Conservation (phyloP, 2,888 invertebrate species). For the Plusia festucae region DNA sequence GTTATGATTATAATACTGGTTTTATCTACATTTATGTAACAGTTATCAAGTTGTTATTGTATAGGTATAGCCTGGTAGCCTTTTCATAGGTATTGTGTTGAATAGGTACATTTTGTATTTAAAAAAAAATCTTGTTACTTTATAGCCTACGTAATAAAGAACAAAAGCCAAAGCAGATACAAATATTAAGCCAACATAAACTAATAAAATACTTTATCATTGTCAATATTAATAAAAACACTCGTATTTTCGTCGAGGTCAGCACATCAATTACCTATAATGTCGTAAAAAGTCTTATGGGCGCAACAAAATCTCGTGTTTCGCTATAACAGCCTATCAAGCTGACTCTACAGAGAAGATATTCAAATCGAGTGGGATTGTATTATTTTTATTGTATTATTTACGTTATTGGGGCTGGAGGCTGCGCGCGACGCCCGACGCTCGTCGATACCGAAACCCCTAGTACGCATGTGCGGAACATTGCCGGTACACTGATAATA, state of each 20-base stretch:
- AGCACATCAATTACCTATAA: slow-evolving; percentile 66
- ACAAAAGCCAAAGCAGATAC: not conserved
- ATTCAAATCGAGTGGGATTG: slow-evolving; percentile 81
- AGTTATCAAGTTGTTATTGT: not conserved
- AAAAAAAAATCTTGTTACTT: not conserved
- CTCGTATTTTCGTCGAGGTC: slow-evolving; percentile 59
- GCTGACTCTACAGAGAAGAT: slow-evolving; percentile 62
- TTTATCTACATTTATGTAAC: not conserved
- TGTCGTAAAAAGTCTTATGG: slow-evolving; percentile 65
- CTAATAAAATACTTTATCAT: slow-evolving; percentile 25
- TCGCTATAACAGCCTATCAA: slow-evolving; percentile 65
- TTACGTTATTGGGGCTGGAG: slow-evolving; percentile 79
- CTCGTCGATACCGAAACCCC: slow-evolving; percentile 76
- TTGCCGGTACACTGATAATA: slow-evolving; percentile 75
- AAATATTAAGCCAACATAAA: slow-evolving; percentile 15
- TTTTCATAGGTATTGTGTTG: not conserved
- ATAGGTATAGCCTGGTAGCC: not conserved
- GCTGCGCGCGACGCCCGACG: slow-evolving; percentile 74
- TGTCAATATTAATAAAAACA: slow-evolving; percentile 65
- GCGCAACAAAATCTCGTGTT: slow-evolving; percentile 60
- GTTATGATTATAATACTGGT: not conserved
- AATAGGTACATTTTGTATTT: not conserved
- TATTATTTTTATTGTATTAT: slow-evolving; percentile 87
- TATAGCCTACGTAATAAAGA: not conserved
- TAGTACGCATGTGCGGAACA: slow-evolving; percentile 85